Conservation (phyloP, 2,888 invertebrate genomes). For the Napeogenes inachia region DNA sequence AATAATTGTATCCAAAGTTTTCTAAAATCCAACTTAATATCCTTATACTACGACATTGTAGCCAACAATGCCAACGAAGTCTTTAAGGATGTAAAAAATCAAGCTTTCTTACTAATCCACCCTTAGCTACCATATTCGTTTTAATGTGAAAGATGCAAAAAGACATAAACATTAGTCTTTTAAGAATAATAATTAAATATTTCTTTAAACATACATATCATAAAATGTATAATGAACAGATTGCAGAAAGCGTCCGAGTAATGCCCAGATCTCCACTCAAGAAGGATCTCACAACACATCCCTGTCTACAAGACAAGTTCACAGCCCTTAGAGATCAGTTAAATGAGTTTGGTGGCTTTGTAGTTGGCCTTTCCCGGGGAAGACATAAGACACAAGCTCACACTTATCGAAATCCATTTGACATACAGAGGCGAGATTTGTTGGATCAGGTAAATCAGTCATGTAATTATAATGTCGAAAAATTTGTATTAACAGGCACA, state of each 20-base stretch:
- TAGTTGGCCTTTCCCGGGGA: slow-evolving; percentile 81
- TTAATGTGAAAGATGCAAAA: no score
- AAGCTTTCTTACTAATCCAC: no score
- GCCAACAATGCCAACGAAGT: no score
- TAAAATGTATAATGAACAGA: slow-evolving; percentile 44
- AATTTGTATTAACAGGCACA: no score
- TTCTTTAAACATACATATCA: neutral
- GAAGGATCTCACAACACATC: slow-evolving; percentile 89
- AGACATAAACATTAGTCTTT: no score
- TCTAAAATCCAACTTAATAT: no score
- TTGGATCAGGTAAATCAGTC: slow-evolving; percentile 84
- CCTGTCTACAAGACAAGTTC: slow-evolving; percentile 88
- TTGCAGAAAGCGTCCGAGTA: slow-evolving; percentile 86
- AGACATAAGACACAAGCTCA: slow-evolving; percentile 73
- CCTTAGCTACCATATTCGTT: no score
- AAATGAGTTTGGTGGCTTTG: slow-evolving; percentile 90
- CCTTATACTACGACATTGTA: no score
- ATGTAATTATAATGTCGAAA: no score
- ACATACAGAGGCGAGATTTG: slow-evolving; percentile 92
- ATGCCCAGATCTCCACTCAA: slow-evolving; percentile 83
- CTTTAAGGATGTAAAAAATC: no score
- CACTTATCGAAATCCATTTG: slow-evolving; percentile 95
- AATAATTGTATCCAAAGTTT: no score
- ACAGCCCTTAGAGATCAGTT: slow-evolving; percentile 89
- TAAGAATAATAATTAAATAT: neutral